Evolutionary conservation across 1,140 invertebrate genomes (phyloP).

Genomic region (Caenorhabditis remanei): DNA sequence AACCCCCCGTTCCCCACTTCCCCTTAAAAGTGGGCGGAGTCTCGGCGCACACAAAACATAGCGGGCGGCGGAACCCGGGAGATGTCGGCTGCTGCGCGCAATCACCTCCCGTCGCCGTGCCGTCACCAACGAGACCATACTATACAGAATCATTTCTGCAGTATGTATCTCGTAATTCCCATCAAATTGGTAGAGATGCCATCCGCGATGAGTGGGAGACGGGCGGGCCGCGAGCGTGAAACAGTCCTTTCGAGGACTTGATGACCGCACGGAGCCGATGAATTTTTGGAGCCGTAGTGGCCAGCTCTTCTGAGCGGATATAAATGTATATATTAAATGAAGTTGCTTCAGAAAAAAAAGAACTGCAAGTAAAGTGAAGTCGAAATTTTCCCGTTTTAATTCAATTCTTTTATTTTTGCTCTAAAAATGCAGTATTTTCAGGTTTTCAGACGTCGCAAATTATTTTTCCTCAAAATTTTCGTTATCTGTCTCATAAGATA

Average conservation of each 20-base stretch:
- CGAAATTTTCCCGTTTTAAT: too few species aligned
- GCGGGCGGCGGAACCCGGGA: conserved; percentile 8
- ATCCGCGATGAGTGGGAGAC: conserved; percentile 55
- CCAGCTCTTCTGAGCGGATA: conserved; percentile 59
- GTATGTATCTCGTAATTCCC: conserved; percentile 55
- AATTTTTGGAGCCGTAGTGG: conserved; percentile 47
- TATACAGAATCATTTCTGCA: conserved; percentile 60
- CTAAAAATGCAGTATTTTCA: too few species aligned
- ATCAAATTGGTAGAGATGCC: conserved; percentile 37
- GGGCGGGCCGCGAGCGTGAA: conserved; percentile 56
- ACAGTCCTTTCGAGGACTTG: conserved; percentile 32
- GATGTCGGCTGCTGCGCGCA: background rate
- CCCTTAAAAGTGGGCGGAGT: background rate
- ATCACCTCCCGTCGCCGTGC: background rate
- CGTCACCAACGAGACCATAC: conserved; percentile 34
- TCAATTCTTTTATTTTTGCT: too few species aligned
- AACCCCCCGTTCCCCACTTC: background rate
- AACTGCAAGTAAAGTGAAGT: too few species aligned
- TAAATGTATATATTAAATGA: too few species aligned
- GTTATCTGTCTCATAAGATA: too few species aligned
- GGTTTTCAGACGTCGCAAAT: too few species aligned
- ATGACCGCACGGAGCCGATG: conserved; percentile 49
- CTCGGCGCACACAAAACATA: background rate
- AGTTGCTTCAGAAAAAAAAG: too few species aligned
- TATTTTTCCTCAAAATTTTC: too few species aligned